Base-by-base conservation (phyloP, 1,140 invertebrate species). In the Drosophila cardini region DNA sequence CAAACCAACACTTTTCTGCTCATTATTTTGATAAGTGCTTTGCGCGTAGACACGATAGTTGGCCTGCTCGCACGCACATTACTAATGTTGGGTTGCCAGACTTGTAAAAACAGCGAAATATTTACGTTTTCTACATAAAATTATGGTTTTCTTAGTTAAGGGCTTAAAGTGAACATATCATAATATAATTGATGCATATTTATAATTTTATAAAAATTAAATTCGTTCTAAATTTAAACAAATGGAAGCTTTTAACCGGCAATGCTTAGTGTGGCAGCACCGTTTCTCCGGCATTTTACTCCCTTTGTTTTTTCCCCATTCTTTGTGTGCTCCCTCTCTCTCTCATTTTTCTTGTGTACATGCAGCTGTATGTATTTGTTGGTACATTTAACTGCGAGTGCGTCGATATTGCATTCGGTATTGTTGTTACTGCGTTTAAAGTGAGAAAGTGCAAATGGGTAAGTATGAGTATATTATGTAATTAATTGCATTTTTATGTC, bases 21-120 rank as follows among this genome's bases (percentile, higher is more conserved):
- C 70, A 76, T 76, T 76, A 76, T 76, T 76, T 76, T 76, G 74
- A 73, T 76, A 76, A 76, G 74, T 76, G 74, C 70, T 76, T 76
- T 76, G 62, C 69, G 56, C 69, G 70, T 56, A 10, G 48, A 21
- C 16, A 43, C 8, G 15, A 9, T 57, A 43, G 56, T 65, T 42
- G 38, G 67, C 74, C 63, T 63, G 15, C 70, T 76, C 36, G 8
- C 56, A 53, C 74, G n/a, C 70, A 72, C 52, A 70, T 57, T 64
- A 32, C 45, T 36, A 0, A 0, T 5, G 2, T 8, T 11, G 10
- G 1, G 72, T 9, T 75, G 60, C 72, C 72, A 75, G 72, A 75
- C 9, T 30, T 15, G 7, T 40, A 36, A 43, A 63, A 56, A 56
- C 48, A 69, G 42, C 34, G 42, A 8, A 11, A 40, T 10, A 2